Conservation (phyloP, 2,888 invertebrate species). For the Catocala fraxini region DNA sequence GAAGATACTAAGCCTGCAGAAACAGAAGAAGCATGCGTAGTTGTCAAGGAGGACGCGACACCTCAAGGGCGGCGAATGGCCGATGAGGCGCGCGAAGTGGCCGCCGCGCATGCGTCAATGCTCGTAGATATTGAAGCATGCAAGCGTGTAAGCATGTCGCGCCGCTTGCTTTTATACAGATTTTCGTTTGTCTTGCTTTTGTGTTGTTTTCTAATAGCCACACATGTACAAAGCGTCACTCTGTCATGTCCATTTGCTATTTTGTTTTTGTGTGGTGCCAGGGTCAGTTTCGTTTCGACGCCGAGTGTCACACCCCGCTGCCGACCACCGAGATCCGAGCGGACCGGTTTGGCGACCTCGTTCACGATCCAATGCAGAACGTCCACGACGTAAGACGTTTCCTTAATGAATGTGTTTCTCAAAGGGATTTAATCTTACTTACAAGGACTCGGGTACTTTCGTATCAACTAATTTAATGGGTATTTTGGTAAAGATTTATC, state of each 20-base stretch:
- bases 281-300: slow-evolving; percentile 97
- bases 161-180: slow-evolving; percentile 76
- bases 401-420: slow-evolving; percentile 27
- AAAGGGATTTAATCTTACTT: slow-evolving; percentile 36
- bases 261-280: slow-evolving; percentile 80
- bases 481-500: slow-evolving; percentile 46
- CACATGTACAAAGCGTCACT: slow-evolving; percentile 43
- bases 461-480: slow-evolving; percentile 56
- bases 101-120: slow-evolving; percentile 84
- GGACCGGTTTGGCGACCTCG: slow-evolving; percentile 83
- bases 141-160: slow-evolving; percentile 91
- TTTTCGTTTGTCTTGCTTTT: slow-evolving; percentile 56
- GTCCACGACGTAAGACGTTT: slow-evolving; percentile 87
- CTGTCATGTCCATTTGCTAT: slow-evolving; percentile 58
- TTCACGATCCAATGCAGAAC: slow-evolving; percentile 84
- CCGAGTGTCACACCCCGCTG: slow-evolving; percentile 92
- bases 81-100: slow-evolving; percentile 84
- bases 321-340: slow-evolving; percentile 92
- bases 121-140: slow-evolving; percentile 89
- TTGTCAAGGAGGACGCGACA: slow-evolving; percentile 81
- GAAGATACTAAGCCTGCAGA: slow-evolving; percentile 70
- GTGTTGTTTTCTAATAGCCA: slow-evolving; percentile 28
- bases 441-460: slow-evolving; percentile 29
- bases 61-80: slow-evolving; percentile 79
- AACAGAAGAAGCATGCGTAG: slow-evolving; percentile 79